Evolutionary conservation across 2,888 invertebrate genomes (phyloP).

Genomic region (Suillia variegata): DNA sequence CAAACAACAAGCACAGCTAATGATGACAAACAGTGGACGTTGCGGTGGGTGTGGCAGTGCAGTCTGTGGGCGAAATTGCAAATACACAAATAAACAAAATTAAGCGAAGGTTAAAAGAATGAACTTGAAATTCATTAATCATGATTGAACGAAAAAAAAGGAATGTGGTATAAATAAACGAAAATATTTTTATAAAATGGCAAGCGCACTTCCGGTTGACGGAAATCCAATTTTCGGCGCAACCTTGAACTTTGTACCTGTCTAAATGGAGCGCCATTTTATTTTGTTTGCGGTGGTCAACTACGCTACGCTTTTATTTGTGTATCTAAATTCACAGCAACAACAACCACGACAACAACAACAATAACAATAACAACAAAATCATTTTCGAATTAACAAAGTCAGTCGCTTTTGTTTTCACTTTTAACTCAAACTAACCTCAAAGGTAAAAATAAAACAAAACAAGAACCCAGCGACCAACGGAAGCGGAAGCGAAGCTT

Average conservation of each 20-base stretch:
- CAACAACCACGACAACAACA: too few species aligned
- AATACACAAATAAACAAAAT: background rate
- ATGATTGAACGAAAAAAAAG: background rate
- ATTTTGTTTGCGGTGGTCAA: background rate
- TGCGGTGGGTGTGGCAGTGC: slow-evolving; percentile 41
- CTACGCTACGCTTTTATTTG: slow-evolving; percentile 12
- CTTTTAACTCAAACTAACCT: too few species aligned
- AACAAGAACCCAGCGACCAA: too few species aligned
- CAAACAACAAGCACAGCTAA: slow-evolving; percentile 60
- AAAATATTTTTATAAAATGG: too few species aligned
- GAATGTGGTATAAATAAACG: too few species aligned
- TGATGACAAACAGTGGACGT: slow-evolving; percentile 59
- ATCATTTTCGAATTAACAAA: too few species aligned
- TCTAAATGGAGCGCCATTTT: slow-evolving; percentile 8
- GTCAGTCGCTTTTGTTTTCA: too few species aligned
- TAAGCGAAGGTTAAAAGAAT: background rate
- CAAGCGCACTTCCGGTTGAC: background rate
- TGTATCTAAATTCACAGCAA: too few species aligned
- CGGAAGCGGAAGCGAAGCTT: slow-evolving; percentile 14
- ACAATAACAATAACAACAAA: too few species aligned
- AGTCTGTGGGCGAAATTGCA: slow-evolving; percentile 34
- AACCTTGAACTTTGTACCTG: slow-evolving; percentile 21
- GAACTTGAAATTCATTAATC: background rate
- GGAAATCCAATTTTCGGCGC: background rate
- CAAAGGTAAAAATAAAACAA: too few species aligned